Evolutionary conservation across 2,113 vertebrate species (phyloP), one percentile per base, ranked within the genome.

Genomic region (Tor tambroides): DNA sequence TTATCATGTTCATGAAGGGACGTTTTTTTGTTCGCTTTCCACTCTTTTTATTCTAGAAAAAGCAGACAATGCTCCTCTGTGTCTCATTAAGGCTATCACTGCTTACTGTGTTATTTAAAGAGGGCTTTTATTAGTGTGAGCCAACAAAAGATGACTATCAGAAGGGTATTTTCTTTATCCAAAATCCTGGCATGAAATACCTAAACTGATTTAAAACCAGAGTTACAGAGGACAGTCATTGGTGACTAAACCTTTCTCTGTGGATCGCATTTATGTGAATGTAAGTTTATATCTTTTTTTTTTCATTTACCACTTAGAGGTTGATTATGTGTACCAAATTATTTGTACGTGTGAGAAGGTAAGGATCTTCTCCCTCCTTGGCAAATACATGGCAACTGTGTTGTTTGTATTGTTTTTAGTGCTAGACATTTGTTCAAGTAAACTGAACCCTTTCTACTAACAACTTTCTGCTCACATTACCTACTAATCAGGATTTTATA

Each of bases 1-100:
- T 74, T 74, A 74, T 74, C 8, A 74, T 74, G 71, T 74, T 74
- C 35, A 74, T 74, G 8, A 74, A 74, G 21, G 35, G 71, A 41
- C 9, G 2, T 10, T 67, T 38, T 21, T 69, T 72, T 38, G 21
- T 6, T 21, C 5, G 10, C 21, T n/a, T 74, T 74, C 28, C 65
- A 8, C 11, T 30, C 65, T 19, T 69, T 32, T 69, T 32, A 69
- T 69, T 69, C 30, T 32, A 69, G 28, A 69, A 69, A 32, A 9
- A 69, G 15, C 28, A 3, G 15, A 69, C 65, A 35, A 7, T 67
- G 63, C 26, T 15, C 26, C 63, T 28, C 63, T 65, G 61, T 61
- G 21, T 17, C 28, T 67, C 65, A 69, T 69, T 69, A 32, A 69
- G 8, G 28, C 28, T 69, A 32, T 32, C 14, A 69, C 28, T 69